These are phyloP conservation scores for Proales similis DNA, from an alignment of 1,140 invertebrate genomes.

Conservation along the genomic window DNA sequence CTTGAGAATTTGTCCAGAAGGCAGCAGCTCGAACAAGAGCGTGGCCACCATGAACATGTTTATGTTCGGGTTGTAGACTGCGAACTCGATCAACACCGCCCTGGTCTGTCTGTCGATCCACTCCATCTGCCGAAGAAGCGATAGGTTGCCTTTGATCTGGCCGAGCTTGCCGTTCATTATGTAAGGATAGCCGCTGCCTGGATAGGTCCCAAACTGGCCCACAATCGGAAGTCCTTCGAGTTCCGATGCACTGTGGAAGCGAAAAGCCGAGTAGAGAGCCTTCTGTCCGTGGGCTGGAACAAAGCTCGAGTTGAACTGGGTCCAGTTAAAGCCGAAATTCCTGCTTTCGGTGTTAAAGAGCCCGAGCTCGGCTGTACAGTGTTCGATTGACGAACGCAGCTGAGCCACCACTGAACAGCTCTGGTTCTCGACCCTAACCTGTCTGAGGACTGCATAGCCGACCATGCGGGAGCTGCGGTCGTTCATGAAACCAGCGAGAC, in stretches of 20 bases:
- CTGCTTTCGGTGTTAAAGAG: not conserved
- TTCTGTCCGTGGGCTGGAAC: not conserved
- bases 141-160: conserved; percentile 47
- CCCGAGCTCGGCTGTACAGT: conserved; percentile 1
- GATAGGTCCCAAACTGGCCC: conserved; percentile 54
- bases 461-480: conserved; percentile 57
- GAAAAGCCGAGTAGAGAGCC: conserved; percentile 46
- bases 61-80: conserved; percentile 59
- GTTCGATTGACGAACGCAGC: not conserved
- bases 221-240: conserved; percentile 54
- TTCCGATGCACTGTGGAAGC: conserved; percentile 45
- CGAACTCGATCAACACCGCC: conserved; percentile 59
- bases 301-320: conserved; percentile 39
- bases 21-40: conserved; percentile 55
- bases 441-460: conserved; percentile 57
- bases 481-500: conserved; percentile 51
- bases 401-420: not conserved
- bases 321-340: conserved; percentile 40
- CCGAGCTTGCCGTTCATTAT: conserved; percentile 50
- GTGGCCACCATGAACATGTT: conserved; percentile 57
- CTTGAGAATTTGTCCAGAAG: conserved; percentile 55
- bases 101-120: conserved; percentile 59
- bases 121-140: conserved; percentile 47
- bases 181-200: conserved; percentile 58
- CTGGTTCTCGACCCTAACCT: conserved; percentile 43